Evolutionary conservation across 2,113 vertebrate genomes (phyloP).

Genomic region (Zeus faber): DNA sequence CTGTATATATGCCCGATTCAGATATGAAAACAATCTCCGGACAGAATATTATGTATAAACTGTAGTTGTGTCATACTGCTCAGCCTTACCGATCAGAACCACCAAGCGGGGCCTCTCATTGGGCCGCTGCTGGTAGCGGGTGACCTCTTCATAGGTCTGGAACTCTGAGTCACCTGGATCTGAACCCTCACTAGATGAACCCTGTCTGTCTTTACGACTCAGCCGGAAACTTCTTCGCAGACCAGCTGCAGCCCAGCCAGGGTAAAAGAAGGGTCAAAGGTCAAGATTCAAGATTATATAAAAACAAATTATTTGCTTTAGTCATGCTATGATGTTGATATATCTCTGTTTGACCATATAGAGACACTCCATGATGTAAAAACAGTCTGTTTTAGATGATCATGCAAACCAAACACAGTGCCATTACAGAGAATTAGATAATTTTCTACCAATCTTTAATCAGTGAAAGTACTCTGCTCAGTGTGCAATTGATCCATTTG

Average conservation of each 20-base stretch:
- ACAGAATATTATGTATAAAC: background rate
- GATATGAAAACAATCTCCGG: no score
- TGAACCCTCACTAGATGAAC: conserved; percentile 65
- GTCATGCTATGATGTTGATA: conserved; percentile 15
- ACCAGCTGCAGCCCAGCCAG: conserved; percentile 74
- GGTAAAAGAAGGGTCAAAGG: background rate
- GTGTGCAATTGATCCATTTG: conserved; percentile 49
- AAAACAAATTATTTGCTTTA: background rate
- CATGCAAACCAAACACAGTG: conserved; percentile 9
- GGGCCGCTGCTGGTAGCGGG: conserved; percentile 85
- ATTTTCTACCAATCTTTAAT: background rate
- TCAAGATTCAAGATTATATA: no score
- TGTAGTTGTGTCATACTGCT: background rate
- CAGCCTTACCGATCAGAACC: conserved; percentile 87
- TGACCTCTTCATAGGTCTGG: conserved; percentile 90
- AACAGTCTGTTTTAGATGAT: background rate
- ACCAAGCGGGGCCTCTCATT: conserved; percentile 86
- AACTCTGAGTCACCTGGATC: conserved; percentile 73
- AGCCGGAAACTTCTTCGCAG: conserved; percentile 90
- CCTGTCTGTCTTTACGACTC: conserved; percentile 85
- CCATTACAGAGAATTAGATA: background rate
- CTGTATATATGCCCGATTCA: no score
- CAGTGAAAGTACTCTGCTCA: background rate
- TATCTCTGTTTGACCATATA: background rate
- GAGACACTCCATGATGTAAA: background rate